Evolutionary conservation across 1,140 invertebrate genomes (phyloP).

Genomic region (Pseudomyrmex gracilis): DNA sequence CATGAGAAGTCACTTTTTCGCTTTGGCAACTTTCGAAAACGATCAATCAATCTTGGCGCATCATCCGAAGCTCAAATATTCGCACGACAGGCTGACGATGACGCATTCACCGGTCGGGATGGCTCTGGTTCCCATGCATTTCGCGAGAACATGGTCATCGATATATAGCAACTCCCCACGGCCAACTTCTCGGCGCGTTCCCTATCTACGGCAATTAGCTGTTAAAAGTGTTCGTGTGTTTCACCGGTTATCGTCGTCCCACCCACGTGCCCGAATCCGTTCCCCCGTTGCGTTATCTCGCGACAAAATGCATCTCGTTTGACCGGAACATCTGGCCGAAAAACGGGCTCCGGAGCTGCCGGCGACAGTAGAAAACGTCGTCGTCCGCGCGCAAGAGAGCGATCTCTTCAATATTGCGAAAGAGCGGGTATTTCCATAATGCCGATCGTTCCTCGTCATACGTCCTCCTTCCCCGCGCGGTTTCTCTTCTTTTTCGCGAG

Average conservation of each 20-base stretch:
- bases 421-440: slow-evolving; percentile 76
- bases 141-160: slow-evolving; percentile 68
- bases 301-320: slow-evolving; percentile 81
- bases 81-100: slow-evolving; percentile 49
- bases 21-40: slow-evolving; percentile 35
- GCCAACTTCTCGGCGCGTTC: slow-evolving; percentile 61
- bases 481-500: slow-evolving; percentile 58
- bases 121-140: slow-evolving; percentile 80
- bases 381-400: slow-evolving; percentile 33
- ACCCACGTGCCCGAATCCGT: slow-evolving; percentile 71
- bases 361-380: slow-evolving; percentile 47
- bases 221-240: slow-evolving; percentile 83
- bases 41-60: slow-evolving; percentile 29
- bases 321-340: slow-evolving; percentile 73
- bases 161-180: slow-evolving; percentile 65
- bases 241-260: slow-evolving; percentile 76
- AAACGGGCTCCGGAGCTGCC: slow-evolving; percentile 57
- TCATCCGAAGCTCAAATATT: slow-evolving; percentile 48
- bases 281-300: slow-evolving; percentile 71
- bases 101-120: slow-evolving; percentile 65
- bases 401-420: slow-evolving; percentile 67
- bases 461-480: not conserved
- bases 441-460: slow-evolving; percentile 43
- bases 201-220: slow-evolving; percentile 82
- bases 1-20: slow-evolving; percentile 28